A percentile compares a stretch with the other conserved stretches of the same genome.
These are phyloP conservation scores for Ciconia maguari DNA, from an alignment of 2,113 vertebrate species.

Conservation along the genomic window DNA sequence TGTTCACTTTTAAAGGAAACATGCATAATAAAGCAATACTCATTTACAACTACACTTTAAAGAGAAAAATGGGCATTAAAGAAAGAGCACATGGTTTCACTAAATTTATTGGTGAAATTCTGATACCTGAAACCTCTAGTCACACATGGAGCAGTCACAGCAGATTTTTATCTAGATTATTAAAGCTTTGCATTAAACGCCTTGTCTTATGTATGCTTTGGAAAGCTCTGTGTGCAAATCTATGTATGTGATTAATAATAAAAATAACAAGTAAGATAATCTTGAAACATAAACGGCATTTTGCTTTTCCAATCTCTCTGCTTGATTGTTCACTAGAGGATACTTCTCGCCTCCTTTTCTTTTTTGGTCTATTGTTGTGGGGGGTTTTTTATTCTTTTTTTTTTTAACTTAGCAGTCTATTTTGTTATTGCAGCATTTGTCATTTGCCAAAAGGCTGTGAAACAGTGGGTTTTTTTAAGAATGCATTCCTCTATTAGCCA, in stretches of 20 bases:
- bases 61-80: slow-evolving; percentile 66
- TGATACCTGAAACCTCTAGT: background rate
- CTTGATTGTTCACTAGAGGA: background rate
- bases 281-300: slow-evolving; percentile 19
- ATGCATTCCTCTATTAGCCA: background rate
- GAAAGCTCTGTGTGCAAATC: slow-evolving; percentile 21
- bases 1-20: slow-evolving; percentile 76
- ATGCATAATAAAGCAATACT: slow-evolving; percentile 72
- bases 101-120: slow-evolving; percentile 34
- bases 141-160: background rate
- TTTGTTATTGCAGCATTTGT: background rate
- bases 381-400: background rate
- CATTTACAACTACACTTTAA: slow-evolving; percentile 70
- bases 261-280: slow-evolving; percentile 19
- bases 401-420: background rate
- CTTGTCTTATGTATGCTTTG: slow-evolving; percentile 9
- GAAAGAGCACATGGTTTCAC: slow-evolving; percentile 26
- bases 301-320: slow-evolving; percentile 34
- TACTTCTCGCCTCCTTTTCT: background rate
- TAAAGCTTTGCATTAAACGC: background rate
- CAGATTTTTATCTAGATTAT: slow-evolving; percentile 7
- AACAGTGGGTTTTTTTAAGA: background rate
- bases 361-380: background rate
- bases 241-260: background rate
- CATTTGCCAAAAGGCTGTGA: background rate